These are phyloP conservation scores for Sylvicola fuscatus DNA, from an alignment of 2,888 invertebrate genomes.

Conservation along the genomic window DNA sequence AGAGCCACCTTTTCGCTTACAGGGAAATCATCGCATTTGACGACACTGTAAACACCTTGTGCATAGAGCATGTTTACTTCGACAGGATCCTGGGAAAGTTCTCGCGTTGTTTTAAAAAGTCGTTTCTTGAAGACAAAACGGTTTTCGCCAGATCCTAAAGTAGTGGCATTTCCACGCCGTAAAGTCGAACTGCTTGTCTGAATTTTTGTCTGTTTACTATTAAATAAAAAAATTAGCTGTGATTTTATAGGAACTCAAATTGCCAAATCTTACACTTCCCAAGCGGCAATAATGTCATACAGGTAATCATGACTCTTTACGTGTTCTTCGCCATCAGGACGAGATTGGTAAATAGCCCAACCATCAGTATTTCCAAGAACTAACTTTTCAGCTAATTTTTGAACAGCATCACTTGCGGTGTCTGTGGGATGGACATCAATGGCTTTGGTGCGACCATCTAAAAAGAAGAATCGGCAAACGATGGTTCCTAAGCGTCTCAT, in stretches of 20 bases:
- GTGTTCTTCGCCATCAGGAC: constrained; percentile 73
- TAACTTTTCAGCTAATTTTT: constrained; percentile 71
- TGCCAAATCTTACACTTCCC: constrained; percentile 64
- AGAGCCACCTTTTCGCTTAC: constrained; percentile 88
- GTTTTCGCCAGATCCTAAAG: constrained; percentile 68
- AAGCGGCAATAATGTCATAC: constrained; percentile 83
- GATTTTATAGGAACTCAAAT: neutral
- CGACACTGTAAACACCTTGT: constrained; percentile 87
- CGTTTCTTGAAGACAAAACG: constrained; percentile 82
- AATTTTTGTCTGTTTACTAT: constrained; percentile 33
- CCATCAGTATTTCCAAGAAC: constrained; percentile 69
- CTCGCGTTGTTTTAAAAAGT: constrained; percentile 68
- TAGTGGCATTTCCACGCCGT: constrained; percentile 35
- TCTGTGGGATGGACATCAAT: constrained; percentile 90
- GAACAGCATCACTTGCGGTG: constrained; percentile 77
- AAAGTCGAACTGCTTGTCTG: constrained; percentile 29
- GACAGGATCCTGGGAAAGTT: constrained; percentile 85
- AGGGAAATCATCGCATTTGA: constrained; percentile 89
- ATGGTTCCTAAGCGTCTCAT: constrained; percentile 81
- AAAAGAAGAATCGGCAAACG: constrained; percentile 83
- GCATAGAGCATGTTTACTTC: constrained; percentile 87
- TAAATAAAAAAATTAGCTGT: constrained; percentile 1
- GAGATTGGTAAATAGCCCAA: constrained; percentile 86
- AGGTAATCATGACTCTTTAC: constrained; percentile 80
- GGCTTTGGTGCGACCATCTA: constrained; percentile 87